Evolutionary conservation across 2,113 vertebrate genomes (phyloP), one percentile per base, ranked within the genome.

Genomic region (Spea multiplicata): DNA sequence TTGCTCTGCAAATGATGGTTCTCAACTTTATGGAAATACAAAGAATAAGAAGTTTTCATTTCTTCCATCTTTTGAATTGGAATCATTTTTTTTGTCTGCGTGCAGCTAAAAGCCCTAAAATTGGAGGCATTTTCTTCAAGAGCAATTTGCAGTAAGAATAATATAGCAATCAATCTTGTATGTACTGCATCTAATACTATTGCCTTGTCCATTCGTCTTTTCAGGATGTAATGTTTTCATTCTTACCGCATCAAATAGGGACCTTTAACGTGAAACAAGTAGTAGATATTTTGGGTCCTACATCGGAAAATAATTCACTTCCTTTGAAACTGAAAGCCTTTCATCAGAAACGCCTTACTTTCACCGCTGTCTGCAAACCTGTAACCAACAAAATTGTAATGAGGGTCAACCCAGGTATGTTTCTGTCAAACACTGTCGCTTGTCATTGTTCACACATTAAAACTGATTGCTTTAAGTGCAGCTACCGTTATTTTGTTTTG

Each of bases 211-310:
- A 83, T 46, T 85, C 82, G 12, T 77, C 84, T 80, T 86, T 87
- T 16, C 82, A 96, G 95, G 91, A 92, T 76, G 84, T 97, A 64
- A 73, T 86, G 48, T 87, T 94, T 86, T 92, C 89, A 72, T 96
- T 97, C 87, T 81, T 75, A 75, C 92, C 95, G 48, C 88, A 66
- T 79, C 94, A 94, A 84, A 82, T 90, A 70, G 96, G 96, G 80
- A 75, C 8, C 6, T 93, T 96, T 87, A 85, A 86, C 81, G 83
- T 89, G 81, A 87, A 86, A 75, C 95, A 95, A 81, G 80, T 86
- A 50, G 13, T 96, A 3, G 91, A 96, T 71, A 88, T 95, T 45
- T 83, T 95, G 59, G 94, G 92, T 69, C 88, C 88, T 49, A 73
- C 82, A 50, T 66, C 76, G 65, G 82, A 88, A 83, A 66, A 83